phyloP scores from a whole-genome alignment of 2,113 vertebrate species.

The Platysteira castanea region DNA sequence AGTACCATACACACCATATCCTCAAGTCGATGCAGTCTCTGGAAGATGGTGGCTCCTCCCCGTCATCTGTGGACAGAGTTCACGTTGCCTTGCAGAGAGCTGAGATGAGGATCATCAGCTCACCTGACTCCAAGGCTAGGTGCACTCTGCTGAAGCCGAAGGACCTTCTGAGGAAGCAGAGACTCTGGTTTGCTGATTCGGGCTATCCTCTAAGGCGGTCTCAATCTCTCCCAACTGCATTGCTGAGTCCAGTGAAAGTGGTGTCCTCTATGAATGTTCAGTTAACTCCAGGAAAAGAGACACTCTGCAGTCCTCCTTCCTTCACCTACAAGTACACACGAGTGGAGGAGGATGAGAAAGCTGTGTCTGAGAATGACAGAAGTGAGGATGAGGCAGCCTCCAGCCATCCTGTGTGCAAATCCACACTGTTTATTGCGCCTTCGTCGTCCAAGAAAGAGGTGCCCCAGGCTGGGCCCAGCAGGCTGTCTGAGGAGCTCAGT shows the following conservation, averaged over 20 bases:
- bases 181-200: slow-evolving; percentile 56
- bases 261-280: slow-evolving; percentile 91
- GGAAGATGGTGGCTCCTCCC: background rate
- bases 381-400: background rate
- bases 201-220: slow-evolving; percentile 83
- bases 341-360: slow-evolving; percentile 20
- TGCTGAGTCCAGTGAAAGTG: slow-evolving; percentile 81
- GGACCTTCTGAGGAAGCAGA: slow-evolving; percentile 71
- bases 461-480: background rate
- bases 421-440: slow-evolving; percentile 76
- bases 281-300: slow-evolving; percentile 79
- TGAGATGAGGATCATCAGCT: slow-evolving; percentile 65
- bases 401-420: slow-evolving; percentile 60
- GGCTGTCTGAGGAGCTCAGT: slow-evolving; percentile 12
- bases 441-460: slow-evolving; percentile 31
- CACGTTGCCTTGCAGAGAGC: slow-evolving; percentile 77
- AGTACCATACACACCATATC: slow-evolving; percentile 80
- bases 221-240: slow-evolving; percentile 85
- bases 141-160: slow-evolving; percentile 66
- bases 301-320: slow-evolving; percentile 78
- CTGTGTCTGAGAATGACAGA: background rate
- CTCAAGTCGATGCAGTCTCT: slow-evolving; percentile 58
- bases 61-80: slow-evolving; percentile 62
- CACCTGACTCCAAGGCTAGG: slow-evolving; percentile 49
- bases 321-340: slow-evolving; percentile 83